phyloP scores from a whole-genome alignment of 1,140 invertebrate genomes.

The Drosophila kohkoa region DNA sequence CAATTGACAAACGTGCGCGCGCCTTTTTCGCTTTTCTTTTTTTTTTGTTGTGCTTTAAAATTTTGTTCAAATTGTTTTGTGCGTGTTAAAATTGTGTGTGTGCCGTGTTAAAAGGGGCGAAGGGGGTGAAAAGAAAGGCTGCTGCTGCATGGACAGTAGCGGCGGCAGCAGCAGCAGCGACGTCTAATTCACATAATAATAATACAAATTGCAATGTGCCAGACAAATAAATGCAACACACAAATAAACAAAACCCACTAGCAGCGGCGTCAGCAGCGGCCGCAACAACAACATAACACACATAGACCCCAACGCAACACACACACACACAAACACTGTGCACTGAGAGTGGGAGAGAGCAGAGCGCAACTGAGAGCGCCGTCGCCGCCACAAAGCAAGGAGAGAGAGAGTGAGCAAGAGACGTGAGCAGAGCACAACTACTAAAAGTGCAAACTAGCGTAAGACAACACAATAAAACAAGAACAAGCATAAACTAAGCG shows the following conservation, averaged over 20 bases:
- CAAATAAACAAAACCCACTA: slow-evolving; percentile 68
- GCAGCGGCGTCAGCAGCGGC: not conserved
- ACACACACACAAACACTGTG: slow-evolving; percentile 23
- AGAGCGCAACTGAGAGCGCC: slow-evolving; percentile 22
- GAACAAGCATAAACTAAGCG: slow-evolving; percentile 13
- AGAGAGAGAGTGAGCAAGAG: slow-evolving; percentile 30
- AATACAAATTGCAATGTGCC: slow-evolving; percentile 51
- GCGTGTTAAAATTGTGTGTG: slow-evolving; percentile 28
- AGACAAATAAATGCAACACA: slow-evolving; percentile 74
- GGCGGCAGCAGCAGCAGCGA: not conserved
- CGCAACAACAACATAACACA: slow-evolving; percentile 27
- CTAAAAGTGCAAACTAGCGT: slow-evolving; percentile 54
- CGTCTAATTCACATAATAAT: slow-evolving; percentile 36
- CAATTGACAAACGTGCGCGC: slow-evolving; percentile 1
- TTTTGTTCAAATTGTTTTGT: slow-evolving; percentile 25
- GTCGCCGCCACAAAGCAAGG: slow-evolving; percentile 13
- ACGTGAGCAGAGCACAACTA: slow-evolving; percentile 13
- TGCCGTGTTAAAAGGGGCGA: not conserved
- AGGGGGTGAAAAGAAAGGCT: not conserved
- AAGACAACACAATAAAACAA: slow-evolving; percentile 39
- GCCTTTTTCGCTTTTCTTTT: not conserved
- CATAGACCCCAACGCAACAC: slow-evolving; percentile 24
- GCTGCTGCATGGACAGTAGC: slow-evolving; percentile 12
- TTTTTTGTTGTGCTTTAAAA: slow-evolving; percentile 12
- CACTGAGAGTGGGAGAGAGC: slow-evolving; percentile 23